These are phyloP conservation scores for Hypomecis punctinalis DNA, from an alignment of 2,888 invertebrate species.

Conservation along the genomic window DNA sequence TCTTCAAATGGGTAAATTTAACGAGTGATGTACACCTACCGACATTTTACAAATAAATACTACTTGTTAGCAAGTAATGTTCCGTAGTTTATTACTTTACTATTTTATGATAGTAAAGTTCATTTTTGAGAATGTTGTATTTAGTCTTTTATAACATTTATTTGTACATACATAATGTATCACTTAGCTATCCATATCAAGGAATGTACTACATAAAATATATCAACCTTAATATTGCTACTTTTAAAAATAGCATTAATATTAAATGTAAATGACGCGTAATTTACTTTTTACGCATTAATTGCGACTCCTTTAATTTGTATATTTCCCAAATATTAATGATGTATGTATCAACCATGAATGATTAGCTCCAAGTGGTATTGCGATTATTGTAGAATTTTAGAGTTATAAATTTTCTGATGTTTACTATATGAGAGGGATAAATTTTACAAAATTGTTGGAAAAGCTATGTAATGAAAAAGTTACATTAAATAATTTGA, in stretches of 20 bases:
- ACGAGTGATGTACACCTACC: conserved; percentile 37
- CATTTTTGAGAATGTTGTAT: conserved; percentile 44
- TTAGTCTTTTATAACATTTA: conserved; percentile 41
- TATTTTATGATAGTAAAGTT: conserved; percentile 31
- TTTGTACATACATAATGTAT: conserved; percentile 41
- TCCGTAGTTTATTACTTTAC: conserved; percentile 30
- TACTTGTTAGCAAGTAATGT: conserved; percentile 38
- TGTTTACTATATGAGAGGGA: conserved; percentile 60
- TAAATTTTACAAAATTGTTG: conserved; percentile 63
- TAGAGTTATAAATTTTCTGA: conserved; percentile 58
- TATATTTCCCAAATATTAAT: conserved; percentile 42
- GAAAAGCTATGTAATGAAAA: conserved; percentile 59
- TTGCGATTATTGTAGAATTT: conserved; percentile 55
- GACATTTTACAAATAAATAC: conserved; percentile 29
- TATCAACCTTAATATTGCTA: conserved; percentile 38
- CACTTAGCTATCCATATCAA: conserved; percentile 47
- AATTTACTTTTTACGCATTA: conserved; percentile 28
- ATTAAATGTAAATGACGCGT: conserved; percentile 37
- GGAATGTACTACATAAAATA: conserved; percentile 40
- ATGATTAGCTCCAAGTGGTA: conserved; percentile 52
- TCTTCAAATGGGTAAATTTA: conserved; percentile 31
- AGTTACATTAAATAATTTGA: conserved; percentile 62
- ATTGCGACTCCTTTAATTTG: conserved; percentile 29
- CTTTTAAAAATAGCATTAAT: conserved; percentile 34
- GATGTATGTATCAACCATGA: conserved; percentile 40